Evolutionary conservation across 2,888 invertebrate genomes (phyloP).

Genomic region (Drosophila fungiperda): DNA sequence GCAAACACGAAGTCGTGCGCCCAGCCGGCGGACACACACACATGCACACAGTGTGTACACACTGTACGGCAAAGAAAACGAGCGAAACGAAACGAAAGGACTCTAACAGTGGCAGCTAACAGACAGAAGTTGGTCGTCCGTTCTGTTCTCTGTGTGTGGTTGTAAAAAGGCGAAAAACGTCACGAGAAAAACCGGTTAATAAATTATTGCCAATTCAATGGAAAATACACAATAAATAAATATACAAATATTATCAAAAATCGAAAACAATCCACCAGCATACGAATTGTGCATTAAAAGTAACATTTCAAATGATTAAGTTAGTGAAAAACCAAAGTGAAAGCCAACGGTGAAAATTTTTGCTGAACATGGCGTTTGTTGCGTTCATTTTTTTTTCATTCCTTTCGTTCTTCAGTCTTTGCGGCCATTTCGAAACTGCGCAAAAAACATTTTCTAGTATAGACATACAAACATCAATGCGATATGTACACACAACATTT

Average conservation of each 20-base stretch:
- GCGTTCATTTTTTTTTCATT: constrained; percentile 37
- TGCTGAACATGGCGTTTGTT: constrained; percentile 58
- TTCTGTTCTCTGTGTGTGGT: constrained; percentile 74
- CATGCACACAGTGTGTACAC: constrained; percentile 22
- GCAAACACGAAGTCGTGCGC: constrained; percentile 67
- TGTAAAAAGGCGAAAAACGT: constrained; percentile 80
- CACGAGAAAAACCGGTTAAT: constrained; percentile 83
- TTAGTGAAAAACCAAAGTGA: constrained; percentile 54
- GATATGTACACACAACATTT: constrained; percentile 13
- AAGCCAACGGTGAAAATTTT: constrained; percentile 57
- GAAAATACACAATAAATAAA: constrained; percentile 68
- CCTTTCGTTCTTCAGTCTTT: constrained; percentile 40
- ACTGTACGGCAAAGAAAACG: constrained; percentile 37
- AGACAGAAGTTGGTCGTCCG: constrained; percentile 65
- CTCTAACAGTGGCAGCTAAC: constrained; percentile 59
- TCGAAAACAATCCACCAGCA: constrained; percentile 12
- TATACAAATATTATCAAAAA: constrained; percentile 50
- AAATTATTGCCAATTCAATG: constrained; percentile 80
- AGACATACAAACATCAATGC: constrained; percentile 12
- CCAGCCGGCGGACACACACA: constrained; percentile 51
- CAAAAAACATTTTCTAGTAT: constrained; percentile 59
- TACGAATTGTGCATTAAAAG: constrained; percentile 29
- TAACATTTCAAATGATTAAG: constrained; percentile 17
- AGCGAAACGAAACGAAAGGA: constrained; percentile 41
- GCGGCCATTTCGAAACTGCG: constrained; percentile 77